Base-by-base conservation (phyloP, 2,888 invertebrate species). In the Priapulus caudatus region DNA sequence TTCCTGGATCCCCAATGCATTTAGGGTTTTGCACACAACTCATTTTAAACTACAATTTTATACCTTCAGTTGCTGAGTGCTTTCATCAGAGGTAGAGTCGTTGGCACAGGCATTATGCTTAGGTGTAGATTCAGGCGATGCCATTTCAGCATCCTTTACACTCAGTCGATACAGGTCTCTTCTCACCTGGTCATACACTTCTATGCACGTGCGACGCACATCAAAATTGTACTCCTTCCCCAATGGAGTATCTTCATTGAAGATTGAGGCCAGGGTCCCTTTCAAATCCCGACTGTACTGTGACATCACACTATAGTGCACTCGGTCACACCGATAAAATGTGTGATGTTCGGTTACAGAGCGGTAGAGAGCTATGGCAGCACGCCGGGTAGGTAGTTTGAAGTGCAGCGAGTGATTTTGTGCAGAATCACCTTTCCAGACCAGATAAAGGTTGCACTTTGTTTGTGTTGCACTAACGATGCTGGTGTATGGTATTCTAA, bases 151-250 rank as follows among this genome's bases (percentile, higher is more conserved):
- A n/a, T n/a, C n/a, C n/a, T n/a, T n/a, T n/a, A n/a, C n/a, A n/a
- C n/a, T n/a, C n/a, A n/a, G n/a, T n/a, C n/a, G 74, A 63, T 83
- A 85, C 52, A 86, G 75, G 20, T 81, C 82, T 53, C 89, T 77
- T 1, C 87, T 75, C 1, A 87, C 87, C 65, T 86, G 82, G 75
- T 90, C 90, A 72, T 88, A 86, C 50, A 88, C 87, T 74, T 90
- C 89, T 59, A 87, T 79, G 62, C 86, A 86, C 43, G 90, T 90
- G 63, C 86, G 80, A 51, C 84, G 79, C 61, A 90, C 88, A 73
- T 90, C 89, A 72, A 90, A 90, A 59, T 89, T 86, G 73, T 88
- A 90, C 57, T 87, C 86, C 60, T 87, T 86, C 4, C 89, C 89
- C 48, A 86, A 72, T 4, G 84, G 83, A 45, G 86, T 84, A 64